Base-by-base conservation (phyloP, 2,797 vertebrate species). In the Iguana delicatissima region DNA sequence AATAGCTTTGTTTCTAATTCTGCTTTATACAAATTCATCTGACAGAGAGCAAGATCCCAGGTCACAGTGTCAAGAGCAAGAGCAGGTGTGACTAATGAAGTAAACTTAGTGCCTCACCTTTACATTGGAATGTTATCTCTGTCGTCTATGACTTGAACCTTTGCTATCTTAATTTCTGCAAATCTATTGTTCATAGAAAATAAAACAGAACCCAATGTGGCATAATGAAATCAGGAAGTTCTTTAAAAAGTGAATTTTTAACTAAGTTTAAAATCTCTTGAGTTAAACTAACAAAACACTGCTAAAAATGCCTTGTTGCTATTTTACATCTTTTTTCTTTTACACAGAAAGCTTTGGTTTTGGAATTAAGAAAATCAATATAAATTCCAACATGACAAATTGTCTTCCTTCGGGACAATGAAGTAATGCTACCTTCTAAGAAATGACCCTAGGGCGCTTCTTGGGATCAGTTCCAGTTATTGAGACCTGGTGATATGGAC, bases 101-200 rank as follows among this genome's bases (percentile, higher is more conserved):
- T 88, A 22, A 55, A 38, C 80, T 2, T 32, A 0, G 20, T 84
- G 85, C 26, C 57, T 16, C 16, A 52, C 32, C 81, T 62, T 90
- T 89, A 89, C 93, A 84, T 29, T 1, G 7, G 55, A 1, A 50
- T 0, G 52, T 2, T 79, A 69, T 29, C 62, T 26, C 74, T 76
- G 62, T 88, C 46, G n/a, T 10, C 52, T 52, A 5, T 52, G 10
- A 8, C 52, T 52, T 52, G 52, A 52, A 8, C 77, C 74, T 90
- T 38, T 84, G 91, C 90, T 90, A 85, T 91, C 35, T 13, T 5
- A 35, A 16, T 35, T 90, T 85, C 52, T 46, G 1, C 80, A 18
- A 10, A 90, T n/a, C 13, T 29, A 91, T 85, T 10, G 38, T 77
- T 81, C 38, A 26, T 89, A 32, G 2, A 80, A 46, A 86, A 50